These are phyloP conservation scores for Sinocyclocheilus grahami DNA, from an alignment of 2,113 vertebrate genomes.

Conservation along the genomic window DNA sequence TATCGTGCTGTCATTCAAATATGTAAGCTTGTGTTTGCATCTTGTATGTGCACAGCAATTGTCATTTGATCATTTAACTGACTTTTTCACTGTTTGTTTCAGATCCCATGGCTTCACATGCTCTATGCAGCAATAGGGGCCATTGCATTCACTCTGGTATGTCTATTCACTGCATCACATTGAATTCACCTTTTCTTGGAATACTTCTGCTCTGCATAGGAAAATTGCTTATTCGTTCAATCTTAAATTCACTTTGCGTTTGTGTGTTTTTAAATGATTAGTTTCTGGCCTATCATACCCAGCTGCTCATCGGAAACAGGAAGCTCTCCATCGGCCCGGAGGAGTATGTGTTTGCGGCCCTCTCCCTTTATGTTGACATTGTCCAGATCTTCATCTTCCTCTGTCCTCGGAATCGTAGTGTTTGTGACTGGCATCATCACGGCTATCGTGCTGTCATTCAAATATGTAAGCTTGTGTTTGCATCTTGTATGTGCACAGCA, in stretches of 20 bases:
- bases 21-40: constrained; percentile 78
- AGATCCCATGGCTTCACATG: constrained; percentile 96
- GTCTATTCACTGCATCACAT: not conserved
- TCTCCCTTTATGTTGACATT: constrained; percentile 92
- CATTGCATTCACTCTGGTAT: constrained; percentile 90
- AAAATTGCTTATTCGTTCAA: not conserved
- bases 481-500: too few species aligned
- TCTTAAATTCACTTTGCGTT: not conserved
- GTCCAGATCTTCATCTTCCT: constrained; percentile 93
- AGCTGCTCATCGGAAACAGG: constrained; percentile 92
- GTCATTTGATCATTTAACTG: not conserved
- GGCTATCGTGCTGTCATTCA: too few species aligned
- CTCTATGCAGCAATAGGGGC: constrained; percentile 88
- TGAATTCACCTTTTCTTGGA: not conserved
- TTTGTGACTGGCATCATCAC: too few species aligned
- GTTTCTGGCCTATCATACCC: constrained; percentile 97
- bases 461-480: too few species aligned
- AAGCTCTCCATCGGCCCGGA: constrained; percentile 89
- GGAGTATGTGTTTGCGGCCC: constrained; percentile 89
- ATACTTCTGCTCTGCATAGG: not conserved
- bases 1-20: constrained; percentile 91
- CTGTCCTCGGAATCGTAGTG: too few species aligned
- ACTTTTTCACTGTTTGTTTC: not conserved
- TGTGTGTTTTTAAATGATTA: constrained; percentile 59
- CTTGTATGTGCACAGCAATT: not conserved